These are phyloP conservation scores for Pseudomugil tenellus DNA, from an alignment of 2,797 vertebrate species.

Conservation along the genomic window DNA sequence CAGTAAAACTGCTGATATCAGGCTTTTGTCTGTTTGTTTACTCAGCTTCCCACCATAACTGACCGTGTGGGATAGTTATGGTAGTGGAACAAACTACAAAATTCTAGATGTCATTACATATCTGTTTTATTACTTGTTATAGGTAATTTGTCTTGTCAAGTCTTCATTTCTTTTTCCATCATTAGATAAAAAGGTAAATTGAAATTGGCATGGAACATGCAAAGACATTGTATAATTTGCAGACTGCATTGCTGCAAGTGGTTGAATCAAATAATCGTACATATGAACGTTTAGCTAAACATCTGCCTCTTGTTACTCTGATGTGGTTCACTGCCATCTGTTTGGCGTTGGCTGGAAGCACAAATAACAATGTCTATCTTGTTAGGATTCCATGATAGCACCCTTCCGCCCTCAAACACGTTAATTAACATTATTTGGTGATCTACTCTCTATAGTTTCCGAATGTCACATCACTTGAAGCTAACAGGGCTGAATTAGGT, in stretches of 20 bases:
- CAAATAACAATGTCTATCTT: slow-evolving; percentile 60
- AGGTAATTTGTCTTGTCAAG: slow-evolving; percentile 18
- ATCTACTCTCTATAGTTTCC: slow-evolving; percentile 32
- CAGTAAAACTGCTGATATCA: slow-evolving; percentile 51
- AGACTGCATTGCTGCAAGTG: slow-evolving; percentile 51
- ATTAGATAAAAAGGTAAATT: slow-evolving; percentile 42
- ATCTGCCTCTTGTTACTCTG: slow-evolving; percentile 73
- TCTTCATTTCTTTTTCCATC: slow-evolving; percentile 31
- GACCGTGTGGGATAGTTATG: slow-evolving; percentile 2
- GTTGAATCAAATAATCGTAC: slow-evolving; percentile 65
- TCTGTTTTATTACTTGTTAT: slow-evolving; percentile 13
- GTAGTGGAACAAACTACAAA: not conserved
- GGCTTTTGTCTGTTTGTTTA: slow-evolving; percentile 38
- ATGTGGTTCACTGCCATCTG: slow-evolving; percentile 73
- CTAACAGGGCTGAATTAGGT: slow-evolving; percentile 40
- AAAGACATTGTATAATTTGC: slow-evolving; percentile 61
- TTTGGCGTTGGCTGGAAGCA: slow-evolving; percentile 59
- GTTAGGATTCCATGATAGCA: slow-evolving; percentile 64
- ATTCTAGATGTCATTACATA: not conserved
- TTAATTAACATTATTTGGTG: slow-evolving; percentile 49
- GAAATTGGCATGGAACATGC: slow-evolving; percentile 47
- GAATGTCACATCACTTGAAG: slow-evolving; percentile 20
- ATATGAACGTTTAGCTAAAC: slow-evolving; percentile 71
- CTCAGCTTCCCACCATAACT: slow-evolving; percentile 18
- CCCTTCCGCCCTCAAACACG: slow-evolving; percentile 36